Conservation (phyloP, 2,113 vertebrate species). For the Podarcis muralis region DNA sequence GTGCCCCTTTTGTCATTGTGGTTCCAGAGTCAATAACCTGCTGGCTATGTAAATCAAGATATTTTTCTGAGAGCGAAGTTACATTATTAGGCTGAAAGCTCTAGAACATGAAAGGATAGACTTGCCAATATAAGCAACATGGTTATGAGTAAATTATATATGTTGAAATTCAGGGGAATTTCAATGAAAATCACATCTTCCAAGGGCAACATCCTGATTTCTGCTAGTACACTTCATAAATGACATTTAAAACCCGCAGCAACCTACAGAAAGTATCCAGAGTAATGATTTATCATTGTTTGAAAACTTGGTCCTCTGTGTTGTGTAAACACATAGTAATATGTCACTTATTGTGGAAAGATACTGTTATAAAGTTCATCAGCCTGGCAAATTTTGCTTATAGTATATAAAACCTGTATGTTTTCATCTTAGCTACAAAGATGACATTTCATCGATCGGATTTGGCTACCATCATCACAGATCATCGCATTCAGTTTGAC, state of each 20-base stretch:
- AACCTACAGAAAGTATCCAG: background rate
- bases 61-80: background rate
- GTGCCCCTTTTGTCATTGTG: too few species aligned
- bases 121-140: background rate
- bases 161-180: background rate
- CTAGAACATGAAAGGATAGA: background rate
- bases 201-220: background rate
- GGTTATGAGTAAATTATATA: background rate
- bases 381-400: background rate
- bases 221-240: background rate
- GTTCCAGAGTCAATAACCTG: too few species aligned
- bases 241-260: background rate
- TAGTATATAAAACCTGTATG: background rate
- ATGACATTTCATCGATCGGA: background rate
- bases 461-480: background rate
- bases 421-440: background rate
- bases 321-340: conserved; percentile 7
- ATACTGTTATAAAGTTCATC: conserved; percentile 16
- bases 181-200: background rate
- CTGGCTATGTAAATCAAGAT: too few species aligned
- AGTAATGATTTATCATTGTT: background rate
- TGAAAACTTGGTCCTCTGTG: background rate
- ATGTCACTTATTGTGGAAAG: conserved; percentile 10
- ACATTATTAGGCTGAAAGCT: background rate
- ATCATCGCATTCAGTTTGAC: background rate